Evolutionary conservation across 1,140 invertebrate species (phyloP), one percentile per base, ranked within the genome.

Genomic region (Ostrea denselamellosa): DNA sequence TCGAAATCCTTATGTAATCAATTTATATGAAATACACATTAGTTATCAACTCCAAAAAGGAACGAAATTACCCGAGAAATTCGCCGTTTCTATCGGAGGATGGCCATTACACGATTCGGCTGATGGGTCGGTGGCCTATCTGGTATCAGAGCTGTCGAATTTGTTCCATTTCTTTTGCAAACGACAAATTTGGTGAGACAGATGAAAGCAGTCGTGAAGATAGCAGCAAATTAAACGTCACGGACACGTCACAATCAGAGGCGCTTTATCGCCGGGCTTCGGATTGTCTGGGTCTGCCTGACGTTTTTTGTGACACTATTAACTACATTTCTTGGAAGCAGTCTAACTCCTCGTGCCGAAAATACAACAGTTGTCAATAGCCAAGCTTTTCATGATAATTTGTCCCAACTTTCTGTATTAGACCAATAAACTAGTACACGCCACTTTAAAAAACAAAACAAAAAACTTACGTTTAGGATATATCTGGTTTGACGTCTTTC

Each of bases 191-290:
- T 77, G 68, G 68, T 77, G 68, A 77, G 68, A 77, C 68, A 77
- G 68, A 77, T 77, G 68, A 77, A 77, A 77, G 68, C 68, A 25
- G 22, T 77, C 68, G 68, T 77, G 68, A 77, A 77, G 68, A 77
- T 77, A 77, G 68, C 68, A 77, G 68, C 28, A 77, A 77, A 77
- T 77, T 77, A 77, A 77, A 77, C 68, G 68, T 77, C 68, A 77
- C 8, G 25, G 68, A 28, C 68, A 77, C 68, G 68, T 77, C 68
- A 77, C 68, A 77, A 28, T 34, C 68, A 28, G 68, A 77, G 12
- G 68, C 25, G 25, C 28, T 28, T 77, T 28, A 77, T 77, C 68
- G 25, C 22, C 22, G 68, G 68, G 68, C 22, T 77, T 28, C 68
- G 22, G 68, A 34, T 77, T 77, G 68, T 77, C 68, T 77, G 8